Evolutionary conservation across 2,797 vertebrate genomes (phyloP).

Genomic region (Myripristis murdjan): DNA sequence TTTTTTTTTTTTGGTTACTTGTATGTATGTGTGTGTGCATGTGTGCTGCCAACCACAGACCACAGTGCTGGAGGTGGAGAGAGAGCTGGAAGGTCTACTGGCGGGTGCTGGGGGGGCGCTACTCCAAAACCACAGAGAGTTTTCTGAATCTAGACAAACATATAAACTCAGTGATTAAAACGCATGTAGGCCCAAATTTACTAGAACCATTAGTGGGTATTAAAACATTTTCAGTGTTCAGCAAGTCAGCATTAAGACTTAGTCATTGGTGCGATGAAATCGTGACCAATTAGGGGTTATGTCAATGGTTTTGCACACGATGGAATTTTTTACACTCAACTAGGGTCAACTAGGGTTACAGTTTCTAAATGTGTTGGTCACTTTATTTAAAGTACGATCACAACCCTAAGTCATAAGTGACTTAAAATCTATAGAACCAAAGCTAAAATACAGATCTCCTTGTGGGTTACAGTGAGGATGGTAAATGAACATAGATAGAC

Average conservation of each 20-base stretch:
- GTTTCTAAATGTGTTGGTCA: background rate
- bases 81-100: constrained; percentile 86
- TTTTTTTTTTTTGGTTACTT: background rate
- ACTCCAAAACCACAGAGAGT: constrained; percentile 90
- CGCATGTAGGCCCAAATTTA: no score
- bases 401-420: no score
- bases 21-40: background rate
- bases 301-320: no score
- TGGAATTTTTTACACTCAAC: no score
- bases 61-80: constrained; percentile 94
- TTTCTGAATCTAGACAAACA: constrained; percentile 85
- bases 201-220: no score
- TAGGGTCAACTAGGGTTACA: no score
- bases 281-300: no score
- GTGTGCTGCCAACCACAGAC: constrained; percentile 88
- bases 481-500: background rate
- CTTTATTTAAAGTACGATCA: background rate
- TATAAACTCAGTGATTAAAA: background rate
- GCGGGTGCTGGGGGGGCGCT: constrained; percentile 62
- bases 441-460: background rate
- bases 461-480: background rate
- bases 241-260: no score
- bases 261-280: no score
- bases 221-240: no score
- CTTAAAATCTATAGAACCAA: background rate